phyloP scores from a whole-genome alignment of 2,113 vertebrate genomes.

The Lepus americanus region DNA sequence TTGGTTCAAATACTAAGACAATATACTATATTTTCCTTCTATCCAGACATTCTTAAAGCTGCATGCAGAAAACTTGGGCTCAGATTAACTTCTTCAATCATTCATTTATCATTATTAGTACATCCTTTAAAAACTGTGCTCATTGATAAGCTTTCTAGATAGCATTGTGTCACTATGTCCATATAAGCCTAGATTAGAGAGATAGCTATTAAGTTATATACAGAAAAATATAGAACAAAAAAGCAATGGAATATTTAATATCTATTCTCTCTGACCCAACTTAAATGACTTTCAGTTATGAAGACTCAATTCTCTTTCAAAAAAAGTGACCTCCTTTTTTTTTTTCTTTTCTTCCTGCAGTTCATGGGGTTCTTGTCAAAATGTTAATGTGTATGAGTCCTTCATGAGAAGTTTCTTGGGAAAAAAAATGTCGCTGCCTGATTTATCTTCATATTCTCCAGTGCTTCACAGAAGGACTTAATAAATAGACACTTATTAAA shows the following conservation, averaged over 20 bases:
- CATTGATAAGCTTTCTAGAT: slow-evolving; percentile 4
- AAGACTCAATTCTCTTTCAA: slow-evolving; percentile 17
- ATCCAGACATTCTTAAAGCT: slow-evolving; percentile 81
- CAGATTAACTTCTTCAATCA: slow-evolving; percentile 67
- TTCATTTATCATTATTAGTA: slow-evolving; percentile 55
- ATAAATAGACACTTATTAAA: slow-evolving; percentile 6
- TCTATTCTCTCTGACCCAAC: neutral
- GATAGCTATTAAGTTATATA: neutral
- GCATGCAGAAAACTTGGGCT: slow-evolving; percentile 76
- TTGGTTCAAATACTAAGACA: slow-evolving; percentile 84
- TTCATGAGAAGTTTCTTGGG: neutral
- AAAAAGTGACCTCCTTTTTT: slow-evolving; percentile 17
- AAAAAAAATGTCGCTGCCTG: neutral
- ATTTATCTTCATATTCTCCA: slow-evolving; percentile 2
- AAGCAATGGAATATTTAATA: neutral
- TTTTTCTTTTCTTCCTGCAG: neutral
- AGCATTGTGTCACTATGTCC: neutral
- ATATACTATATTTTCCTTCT: slow-evolving; percentile 81
- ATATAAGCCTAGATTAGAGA: slow-evolving; percentile 6
- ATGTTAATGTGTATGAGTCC: neutral
- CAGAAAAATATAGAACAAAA: slow-evolving; percentile 1
- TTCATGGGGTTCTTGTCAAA: neutral
- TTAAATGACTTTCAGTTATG: neutral
- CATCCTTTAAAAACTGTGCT: slow-evolving; percentile 12
- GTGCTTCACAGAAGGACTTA: neutral